A percentile compares a stretch with the other conserved stretches of the same genome.
These are phyloP conservation scores for Alviniconcha marisindica DNA, from an alignment of 1,140 invertebrate genomes.

Conservation along the genomic window DNA sequence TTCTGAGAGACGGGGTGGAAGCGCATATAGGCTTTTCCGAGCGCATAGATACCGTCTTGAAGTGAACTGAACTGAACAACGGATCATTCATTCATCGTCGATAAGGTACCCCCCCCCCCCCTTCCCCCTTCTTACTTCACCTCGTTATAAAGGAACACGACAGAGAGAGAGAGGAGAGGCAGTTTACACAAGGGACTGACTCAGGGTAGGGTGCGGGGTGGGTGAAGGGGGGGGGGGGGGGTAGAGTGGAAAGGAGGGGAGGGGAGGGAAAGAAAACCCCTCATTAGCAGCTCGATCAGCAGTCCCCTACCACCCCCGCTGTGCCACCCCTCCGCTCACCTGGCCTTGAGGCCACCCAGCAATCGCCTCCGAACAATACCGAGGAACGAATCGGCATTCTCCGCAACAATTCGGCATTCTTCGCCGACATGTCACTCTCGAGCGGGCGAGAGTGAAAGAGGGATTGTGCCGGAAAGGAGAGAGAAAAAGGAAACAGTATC, in stretches of 20 bases:
- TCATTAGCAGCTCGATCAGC: conserved; percentile 11
- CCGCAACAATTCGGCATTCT: background rate
- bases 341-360: conserved; percentile 4
- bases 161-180: too few species aligned
- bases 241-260: background rate
- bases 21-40: too few species aligned
- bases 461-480: background rate
- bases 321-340: background rate
- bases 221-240: background rate
- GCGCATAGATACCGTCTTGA: too few species aligned
- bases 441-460: background rate
- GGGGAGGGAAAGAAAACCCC: background rate
- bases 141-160: too few species aligned
- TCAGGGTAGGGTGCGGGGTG: background rate
- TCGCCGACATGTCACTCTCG: background rate
- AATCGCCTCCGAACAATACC: background rate
- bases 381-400: conserved; percentile 17
- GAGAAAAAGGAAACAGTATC: background rate
- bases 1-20: too few species aligned
- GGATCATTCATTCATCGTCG: too few species aligned
- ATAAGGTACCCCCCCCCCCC: too few species aligned
- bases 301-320: background rate
- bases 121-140: too few species aligned
- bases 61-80: too few species aligned
- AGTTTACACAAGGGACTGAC: too few species aligned